Evolutionary conservation across 2,888 invertebrate genomes (phyloP).

Genomic region (Thecophora atra): DNA sequence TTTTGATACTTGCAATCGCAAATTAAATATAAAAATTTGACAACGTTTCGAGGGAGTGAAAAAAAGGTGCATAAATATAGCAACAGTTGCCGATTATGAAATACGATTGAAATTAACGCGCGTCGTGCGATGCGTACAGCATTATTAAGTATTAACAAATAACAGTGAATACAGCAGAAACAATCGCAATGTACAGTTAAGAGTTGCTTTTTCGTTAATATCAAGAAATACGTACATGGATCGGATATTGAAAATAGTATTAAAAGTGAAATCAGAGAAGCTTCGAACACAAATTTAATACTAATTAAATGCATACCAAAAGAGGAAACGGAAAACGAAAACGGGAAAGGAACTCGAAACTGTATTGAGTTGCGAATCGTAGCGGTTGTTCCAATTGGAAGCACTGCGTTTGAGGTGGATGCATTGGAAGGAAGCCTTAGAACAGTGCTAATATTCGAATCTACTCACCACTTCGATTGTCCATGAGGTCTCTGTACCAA

Average conservation of each 20-base stretch:
- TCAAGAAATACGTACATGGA: background rate
- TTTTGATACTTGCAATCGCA: background rate
- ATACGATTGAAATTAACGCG: background rate
- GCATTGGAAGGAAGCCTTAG: too few species aligned
- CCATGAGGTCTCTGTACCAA: conserved; percentile 78
- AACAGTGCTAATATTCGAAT: too few species aligned
- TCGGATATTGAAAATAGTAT: conserved; percentile 6
- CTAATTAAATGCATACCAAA: background rate
- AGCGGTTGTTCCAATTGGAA: background rate
- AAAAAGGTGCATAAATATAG: background rate
- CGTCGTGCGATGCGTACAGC: background rate
- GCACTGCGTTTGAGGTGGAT: too few species aligned
- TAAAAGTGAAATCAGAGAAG: conserved; percentile 12
- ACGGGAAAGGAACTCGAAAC: background rate
- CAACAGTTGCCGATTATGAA: conserved; percentile 12
- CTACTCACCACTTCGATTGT: conserved; percentile 76
- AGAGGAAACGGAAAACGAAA: background rate
- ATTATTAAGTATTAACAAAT: background rate
- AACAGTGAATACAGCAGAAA: background rate
- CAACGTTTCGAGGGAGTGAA: too few species aligned
- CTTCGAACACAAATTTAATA: conserved; percentile 5
- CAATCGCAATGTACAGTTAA: too few species aligned
- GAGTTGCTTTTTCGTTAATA: background rate
- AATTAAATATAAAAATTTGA: too few species aligned
- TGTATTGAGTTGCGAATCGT: background rate